These are phyloP conservation scores for Therioaphis trifolii DNA, from an alignment of 2,888 invertebrate genomes.

Conservation along the genomic window DNA sequence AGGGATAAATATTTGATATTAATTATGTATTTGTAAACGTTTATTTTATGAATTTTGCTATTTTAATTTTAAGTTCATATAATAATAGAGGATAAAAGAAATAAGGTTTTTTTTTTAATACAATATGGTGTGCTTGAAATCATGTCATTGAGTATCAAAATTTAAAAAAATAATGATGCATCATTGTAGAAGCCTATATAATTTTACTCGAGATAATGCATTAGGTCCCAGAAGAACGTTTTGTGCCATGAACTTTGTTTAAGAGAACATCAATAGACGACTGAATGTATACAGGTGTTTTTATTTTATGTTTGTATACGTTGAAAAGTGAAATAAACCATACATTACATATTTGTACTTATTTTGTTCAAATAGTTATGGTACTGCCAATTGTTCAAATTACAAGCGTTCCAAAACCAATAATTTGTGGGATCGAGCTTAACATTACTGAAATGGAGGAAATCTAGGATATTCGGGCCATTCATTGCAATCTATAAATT, in stretches of 20 bases:
- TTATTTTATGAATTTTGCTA: no score
- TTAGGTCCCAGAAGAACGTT: background rate
- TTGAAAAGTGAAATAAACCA: background rate
- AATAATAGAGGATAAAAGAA: no score
- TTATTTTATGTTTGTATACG: background rate
- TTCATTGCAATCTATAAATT: background rate
- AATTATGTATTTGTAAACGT: no score
- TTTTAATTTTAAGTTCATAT: no score
- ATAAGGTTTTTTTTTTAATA: no score
- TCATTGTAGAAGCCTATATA: no score
- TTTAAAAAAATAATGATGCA: no score
- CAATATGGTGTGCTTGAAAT: no score
- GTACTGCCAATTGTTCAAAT: constrained; percentile 36
- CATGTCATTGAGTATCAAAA: no score
- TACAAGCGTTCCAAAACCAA: constrained; percentile 11
- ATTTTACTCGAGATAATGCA: no score
- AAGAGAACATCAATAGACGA: constrained; percentile 3
- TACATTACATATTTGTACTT: background rate
- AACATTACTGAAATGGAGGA: background rate
- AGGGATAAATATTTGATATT: no score
- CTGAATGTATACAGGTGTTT: constrained; percentile 35
- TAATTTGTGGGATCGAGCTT: background rate
- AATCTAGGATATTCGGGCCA: background rate
- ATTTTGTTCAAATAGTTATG: constrained; percentile 23
- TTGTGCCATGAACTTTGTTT: constrained; percentile 14